phyloP scores from a whole-genome alignment of 2,797 vertebrate genomes.

The Chelmon rostratus region DNA sequence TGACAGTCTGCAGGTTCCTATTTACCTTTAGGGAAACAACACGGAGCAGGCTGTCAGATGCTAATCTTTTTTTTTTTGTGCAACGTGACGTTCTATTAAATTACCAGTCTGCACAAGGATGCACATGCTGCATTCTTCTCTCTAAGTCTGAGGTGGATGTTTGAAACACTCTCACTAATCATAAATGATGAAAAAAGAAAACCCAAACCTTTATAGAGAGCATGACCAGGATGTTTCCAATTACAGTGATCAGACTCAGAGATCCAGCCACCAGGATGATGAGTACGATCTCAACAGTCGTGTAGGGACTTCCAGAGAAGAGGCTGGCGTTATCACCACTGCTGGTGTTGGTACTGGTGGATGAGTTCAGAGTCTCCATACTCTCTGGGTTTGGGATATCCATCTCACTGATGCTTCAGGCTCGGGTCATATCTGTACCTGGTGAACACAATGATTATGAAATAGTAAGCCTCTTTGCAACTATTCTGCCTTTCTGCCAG shows the following conservation, averaged over 20 bases:
- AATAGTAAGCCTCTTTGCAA: constrained; percentile 9
- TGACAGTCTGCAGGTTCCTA: constrained; percentile 97
- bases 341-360: constrained; percentile 58
- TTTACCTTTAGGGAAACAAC: constrained; percentile 89
- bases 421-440: constrained; percentile 48
- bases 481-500: not conserved
- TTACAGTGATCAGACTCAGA: constrained; percentile 93
- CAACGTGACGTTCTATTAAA: too few relatives aligned
- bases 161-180: constrained; percentile 42
- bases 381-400: constrained; percentile 39
- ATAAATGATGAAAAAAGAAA: constrained; percentile 31
- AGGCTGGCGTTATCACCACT: constrained; percentile 26
- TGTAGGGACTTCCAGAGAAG: constrained; percentile 83
- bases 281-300: constrained; percentile 89
- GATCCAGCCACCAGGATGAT: constrained; percentile 92
- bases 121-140: constrained; percentile 36
- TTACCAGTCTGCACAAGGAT: constrained; percentile 48
- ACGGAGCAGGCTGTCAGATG: constrained; percentile 69
- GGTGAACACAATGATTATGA: constrained; percentile 24
- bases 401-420: constrained; percentile 52
- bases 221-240: constrained; percentile 97
- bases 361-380: constrained; percentile 78
- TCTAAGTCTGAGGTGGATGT: constrained; percentile 44
- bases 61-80: constrained; percentile 75
- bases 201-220: constrained; percentile 93